A percentile compares a stretch with the other conserved stretches of the same genome.
Evolutionary conservation across 1,140 invertebrate genomes (phyloP).

Genomic region (Helicoverpa zea): DNA sequence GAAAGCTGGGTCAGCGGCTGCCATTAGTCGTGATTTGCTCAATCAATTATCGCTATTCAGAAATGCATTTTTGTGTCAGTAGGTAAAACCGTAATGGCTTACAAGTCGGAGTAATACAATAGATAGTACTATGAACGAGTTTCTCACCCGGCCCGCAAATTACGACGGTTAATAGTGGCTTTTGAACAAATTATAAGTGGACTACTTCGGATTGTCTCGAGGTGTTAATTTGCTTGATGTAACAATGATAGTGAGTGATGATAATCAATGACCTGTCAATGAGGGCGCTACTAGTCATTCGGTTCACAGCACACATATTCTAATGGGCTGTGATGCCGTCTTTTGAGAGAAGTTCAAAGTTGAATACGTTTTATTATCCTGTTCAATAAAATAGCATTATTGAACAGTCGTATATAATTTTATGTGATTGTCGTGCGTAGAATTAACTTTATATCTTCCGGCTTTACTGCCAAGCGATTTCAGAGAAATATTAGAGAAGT

Average conservation of each 20-base stretch:
- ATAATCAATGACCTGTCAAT: background rate
- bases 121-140: constrained; percentile 14
- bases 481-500: too few relatives aligned
- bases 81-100: constrained; percentile 58
- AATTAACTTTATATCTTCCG: too few relatives aligned
- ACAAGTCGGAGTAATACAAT: constrained; percentile 13
- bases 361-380: too few relatives aligned
- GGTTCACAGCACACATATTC: too few relatives aligned
- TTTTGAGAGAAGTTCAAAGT: too few relatives aligned
- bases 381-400: too few relatives aligned
- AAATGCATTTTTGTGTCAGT: constrained; percentile 63
- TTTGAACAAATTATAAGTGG: constrained; percentile 13
- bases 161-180: constrained; percentile 21
- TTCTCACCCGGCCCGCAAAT: constrained; percentile 12
- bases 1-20: constrained; percentile 61
- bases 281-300: background rate
- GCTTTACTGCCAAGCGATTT: too few relatives aligned
- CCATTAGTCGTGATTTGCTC: constrained; percentile 64
- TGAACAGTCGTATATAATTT: too few relatives aligned
- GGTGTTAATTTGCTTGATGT: constrained; percentile 38
- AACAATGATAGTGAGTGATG: constrained; percentile 35
- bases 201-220: constrained; percentile 26
- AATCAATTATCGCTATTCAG: constrained; percentile 65
- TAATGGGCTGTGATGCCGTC: too few relatives aligned
- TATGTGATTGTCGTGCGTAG: too few relatives aligned